phyloP scores from a whole-genome alignment of 2,797 vertebrate genomes.

The Kryptopterus vitreolus region DNA sequence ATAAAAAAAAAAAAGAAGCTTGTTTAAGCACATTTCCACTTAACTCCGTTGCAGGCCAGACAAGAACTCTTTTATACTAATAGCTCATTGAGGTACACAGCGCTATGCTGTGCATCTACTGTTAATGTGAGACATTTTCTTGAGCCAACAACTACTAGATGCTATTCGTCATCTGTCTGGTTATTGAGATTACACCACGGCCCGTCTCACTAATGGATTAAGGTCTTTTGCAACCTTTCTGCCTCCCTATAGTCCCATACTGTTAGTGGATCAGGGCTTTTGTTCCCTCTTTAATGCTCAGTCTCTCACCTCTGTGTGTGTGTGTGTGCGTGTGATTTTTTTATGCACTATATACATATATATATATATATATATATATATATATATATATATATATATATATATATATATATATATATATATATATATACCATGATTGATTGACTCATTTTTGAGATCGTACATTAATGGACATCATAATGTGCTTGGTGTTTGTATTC shows the following conservation, averaged over 20 bases:
- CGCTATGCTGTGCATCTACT: slow-evolving; percentile 25
- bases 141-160: slow-evolving; percentile 21
- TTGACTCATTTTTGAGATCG: slow-evolving; percentile 13
- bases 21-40: slow-evolving; percentile 2
- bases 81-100: slow-evolving; percentile 36
- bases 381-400: slow-evolving; percentile 54
- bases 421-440: slow-evolving; percentile 31
- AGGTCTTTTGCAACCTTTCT: slow-evolving; percentile 27
- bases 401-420: slow-evolving; percentile 53
- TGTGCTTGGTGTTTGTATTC: not conserved
- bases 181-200: slow-evolving; percentile 16
- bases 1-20: not conserved
- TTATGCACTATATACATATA: too few relatives aligned
- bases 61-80: slow-evolving; percentile 52
- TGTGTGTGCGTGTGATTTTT: too few relatives aligned
- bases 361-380: slow-evolving; percentile 55
- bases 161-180: slow-evolving; percentile 35
- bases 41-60: not conserved
- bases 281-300: slow-evolving; percentile 28
- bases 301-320: slow-evolving; percentile 17
- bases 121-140: slow-evolving; percentile 42
- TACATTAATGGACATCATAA: not conserved
- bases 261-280: slow-evolving; percentile 57
- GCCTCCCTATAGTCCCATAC: slow-evolving; percentile 25
- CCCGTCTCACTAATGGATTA: slow-evolving; percentile 24